A percentile compares a stretch with the other conserved stretches of the same genome.
Evolutionary conservation across 2,797 vertebrate species (phyloP).

Genomic region (Sebastes itinus): DNA sequence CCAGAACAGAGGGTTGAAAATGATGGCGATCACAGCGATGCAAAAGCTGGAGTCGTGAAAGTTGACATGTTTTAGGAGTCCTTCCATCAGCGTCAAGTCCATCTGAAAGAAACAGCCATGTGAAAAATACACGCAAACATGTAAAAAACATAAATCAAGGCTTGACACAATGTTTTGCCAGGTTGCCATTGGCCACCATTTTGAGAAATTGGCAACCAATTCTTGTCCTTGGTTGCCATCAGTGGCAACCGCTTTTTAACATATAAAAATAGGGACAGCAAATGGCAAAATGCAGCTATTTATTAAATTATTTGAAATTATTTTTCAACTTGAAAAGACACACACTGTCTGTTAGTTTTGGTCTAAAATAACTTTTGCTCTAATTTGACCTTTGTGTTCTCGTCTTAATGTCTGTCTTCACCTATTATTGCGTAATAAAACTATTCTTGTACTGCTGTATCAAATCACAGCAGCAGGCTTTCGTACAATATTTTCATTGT

Average conservation of each 20-base stretch:
- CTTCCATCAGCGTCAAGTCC: constrained; percentile 54
- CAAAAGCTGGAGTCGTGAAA: constrained; percentile 58
- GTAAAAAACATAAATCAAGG: too few relatives aligned
- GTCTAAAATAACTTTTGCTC: not conserved
- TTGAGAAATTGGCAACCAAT: too few relatives aligned
- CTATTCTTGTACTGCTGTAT: not conserved
- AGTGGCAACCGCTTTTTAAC: too few relatives aligned
- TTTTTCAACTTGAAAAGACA: not conserved
- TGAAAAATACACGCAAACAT: not conserved
- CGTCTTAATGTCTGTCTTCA: not conserved
- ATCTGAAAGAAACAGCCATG: constrained; percentile 53
- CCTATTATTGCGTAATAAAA: not conserved
- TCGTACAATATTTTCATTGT: not conserved
- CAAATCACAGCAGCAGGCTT: not conserved
- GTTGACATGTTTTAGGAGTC: constrained; percentile 37
- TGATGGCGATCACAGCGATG: constrained; percentile 65
- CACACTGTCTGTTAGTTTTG: not conserved
- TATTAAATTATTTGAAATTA: not conserved
- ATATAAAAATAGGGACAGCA: too few relatives aligned
- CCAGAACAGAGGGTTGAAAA: constrained; percentile 78
- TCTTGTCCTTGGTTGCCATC: too few relatives aligned
- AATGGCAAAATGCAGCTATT: not conserved
- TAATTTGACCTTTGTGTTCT: not conserved
- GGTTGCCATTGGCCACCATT: too few relatives aligned
- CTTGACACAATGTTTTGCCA: too few relatives aligned